A percentile compares a stretch with the other conserved stretches of the same genome.
Conservation (phyloP, 2,113 vertebrate species). For the Alaudala cheleensis region DNA sequence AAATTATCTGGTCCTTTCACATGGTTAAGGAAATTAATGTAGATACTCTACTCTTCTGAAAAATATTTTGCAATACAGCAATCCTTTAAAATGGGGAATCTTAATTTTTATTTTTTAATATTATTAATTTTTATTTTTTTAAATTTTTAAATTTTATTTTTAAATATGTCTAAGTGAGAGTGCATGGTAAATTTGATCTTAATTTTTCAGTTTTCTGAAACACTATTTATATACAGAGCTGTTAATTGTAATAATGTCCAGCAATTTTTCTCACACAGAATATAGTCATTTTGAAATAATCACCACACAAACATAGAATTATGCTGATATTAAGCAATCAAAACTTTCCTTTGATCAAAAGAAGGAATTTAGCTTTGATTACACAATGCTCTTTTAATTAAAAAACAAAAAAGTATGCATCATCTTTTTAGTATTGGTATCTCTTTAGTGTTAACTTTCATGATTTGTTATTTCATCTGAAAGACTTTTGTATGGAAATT, state of each 20-base stretch:
- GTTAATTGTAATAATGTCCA: neutral
- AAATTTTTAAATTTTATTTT: too few species aligned
- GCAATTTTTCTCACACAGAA: neutral
- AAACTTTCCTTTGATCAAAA: neutral
- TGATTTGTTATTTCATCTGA: constrained; percentile 8
- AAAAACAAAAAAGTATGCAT: neutral
- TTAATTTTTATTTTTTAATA: neutral
- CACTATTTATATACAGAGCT: neutral
- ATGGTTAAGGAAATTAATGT: neutral
- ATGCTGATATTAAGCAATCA: neutral
- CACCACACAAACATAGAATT: neutral
- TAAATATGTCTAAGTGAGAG: neutral
- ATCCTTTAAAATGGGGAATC: neutral
- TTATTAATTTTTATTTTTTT: neutral
- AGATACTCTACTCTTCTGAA: neutral
- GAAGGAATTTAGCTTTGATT: constrained; percentile 14
- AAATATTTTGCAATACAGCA: neutral
- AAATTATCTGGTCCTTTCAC: neutral
- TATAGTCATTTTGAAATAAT: neutral
- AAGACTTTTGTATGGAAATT: constrained; percentile 42
- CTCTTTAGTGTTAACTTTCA: neutral
- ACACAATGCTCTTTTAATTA: neutral
- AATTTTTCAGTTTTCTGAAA: neutral
- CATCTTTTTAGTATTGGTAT: neutral
- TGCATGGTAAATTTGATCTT: neutral